Conservation (phyloP, 2,888 invertebrate genomes). For the Pseudococcus longispinus region DNA sequence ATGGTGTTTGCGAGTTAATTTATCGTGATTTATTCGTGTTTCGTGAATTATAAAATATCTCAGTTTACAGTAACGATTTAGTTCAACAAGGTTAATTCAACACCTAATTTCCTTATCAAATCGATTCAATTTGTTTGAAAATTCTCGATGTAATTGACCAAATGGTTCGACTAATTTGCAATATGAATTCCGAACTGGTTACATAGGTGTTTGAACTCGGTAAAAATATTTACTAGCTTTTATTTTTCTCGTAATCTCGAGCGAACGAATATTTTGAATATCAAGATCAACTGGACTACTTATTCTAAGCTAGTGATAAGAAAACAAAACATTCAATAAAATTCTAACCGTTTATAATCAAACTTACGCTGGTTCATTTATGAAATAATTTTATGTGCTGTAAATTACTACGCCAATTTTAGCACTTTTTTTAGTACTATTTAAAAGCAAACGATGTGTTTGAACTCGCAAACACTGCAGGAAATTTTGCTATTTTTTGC, state of each 20-base stretch:
- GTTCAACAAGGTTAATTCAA: background rate
- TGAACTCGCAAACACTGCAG: too few relatives aligned
- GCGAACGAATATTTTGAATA: too few relatives aligned
- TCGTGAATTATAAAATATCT: background rate
- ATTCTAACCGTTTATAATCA: too few relatives aligned
- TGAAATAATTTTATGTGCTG: too few relatives aligned
- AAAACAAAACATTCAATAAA: too few relatives aligned
- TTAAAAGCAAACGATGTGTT: background rate
- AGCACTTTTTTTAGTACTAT: too few relatives aligned
- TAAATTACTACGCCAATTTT: too few relatives aligned
- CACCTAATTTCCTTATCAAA: background rate
- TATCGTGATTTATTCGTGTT: background rate
- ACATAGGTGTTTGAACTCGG: slow-evolving; percentile 19
- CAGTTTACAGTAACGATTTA: background rate
- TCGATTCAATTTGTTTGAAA: background rate
- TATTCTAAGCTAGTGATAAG: too few relatives aligned
- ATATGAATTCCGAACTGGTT: background rate
- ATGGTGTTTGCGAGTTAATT: background rate
- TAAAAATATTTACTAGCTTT: background rate
- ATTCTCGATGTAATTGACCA: background rate
- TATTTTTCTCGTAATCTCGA: too few relatives aligned
- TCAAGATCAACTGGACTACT: background rate
- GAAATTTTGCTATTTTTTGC: background rate
- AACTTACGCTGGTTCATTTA: too few relatives aligned
- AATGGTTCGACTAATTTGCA: background rate